These are phyloP conservation scores for Pterostichus niger DNA, from an alignment of 2,888 invertebrate genomes.

Conservation along the genomic window DNA sequence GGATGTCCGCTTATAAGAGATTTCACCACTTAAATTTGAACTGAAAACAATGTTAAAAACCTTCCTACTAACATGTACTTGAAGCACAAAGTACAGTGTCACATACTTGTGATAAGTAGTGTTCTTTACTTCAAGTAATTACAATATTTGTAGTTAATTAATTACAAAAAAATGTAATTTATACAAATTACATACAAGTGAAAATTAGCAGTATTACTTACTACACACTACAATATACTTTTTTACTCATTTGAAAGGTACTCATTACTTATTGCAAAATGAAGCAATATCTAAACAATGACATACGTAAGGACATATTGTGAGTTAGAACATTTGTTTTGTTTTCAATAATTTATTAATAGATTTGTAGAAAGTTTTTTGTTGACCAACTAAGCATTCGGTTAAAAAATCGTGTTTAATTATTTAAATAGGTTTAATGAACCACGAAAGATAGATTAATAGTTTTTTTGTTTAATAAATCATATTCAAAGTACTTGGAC, in stretches of 20 bases:
- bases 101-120: neutral
- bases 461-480: conserved; percentile 22
- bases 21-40: neutral
- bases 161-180: conserved; percentile 1
- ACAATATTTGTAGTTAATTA: conserved; percentile 11
- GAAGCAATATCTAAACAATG: conserved; percentile 4
- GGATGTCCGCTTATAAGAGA: too few relatives aligned
- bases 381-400: neutral
- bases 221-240: neutral
- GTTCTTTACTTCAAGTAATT: neutral
- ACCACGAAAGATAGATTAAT: conserved; percentile 31
- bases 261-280: neutral
- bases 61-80: neutral
- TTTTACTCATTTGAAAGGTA: neutral
- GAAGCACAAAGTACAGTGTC: too few relatives aligned
- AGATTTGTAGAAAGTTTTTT: conserved; percentile 36
- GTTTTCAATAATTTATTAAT: conserved; percentile 34
- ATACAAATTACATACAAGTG: neutral
- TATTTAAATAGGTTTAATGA: conserved; percentile 44
- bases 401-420: conserved; percentile 35
- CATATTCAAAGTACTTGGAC: neutral
- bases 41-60: neutral
- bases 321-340: neutral
- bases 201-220: neutral
- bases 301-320: conserved; percentile 20